phyloP scores from a whole-genome alignment of 2,888 invertebrate genomes.

The Gastracanthus pulcherrimus region DNA sequence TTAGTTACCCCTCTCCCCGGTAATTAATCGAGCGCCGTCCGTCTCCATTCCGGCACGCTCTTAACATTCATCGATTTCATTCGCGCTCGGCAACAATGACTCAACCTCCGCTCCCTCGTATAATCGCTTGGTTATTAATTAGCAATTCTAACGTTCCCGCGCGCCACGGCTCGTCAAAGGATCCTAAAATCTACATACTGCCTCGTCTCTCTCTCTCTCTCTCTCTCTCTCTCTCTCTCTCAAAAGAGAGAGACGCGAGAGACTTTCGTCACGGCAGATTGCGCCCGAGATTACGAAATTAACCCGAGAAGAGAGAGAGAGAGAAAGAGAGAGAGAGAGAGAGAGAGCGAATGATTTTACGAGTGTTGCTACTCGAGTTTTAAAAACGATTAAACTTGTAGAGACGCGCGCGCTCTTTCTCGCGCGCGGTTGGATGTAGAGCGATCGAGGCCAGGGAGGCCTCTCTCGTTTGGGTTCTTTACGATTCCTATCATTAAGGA shows the following conservation, averaged over 20 bases:
- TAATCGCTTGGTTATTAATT: constrained; percentile 44
- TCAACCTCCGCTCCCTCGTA: neutral
- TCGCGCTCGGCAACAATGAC: neutral
- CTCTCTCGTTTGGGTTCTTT: too few relatives aligned
- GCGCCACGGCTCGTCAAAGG: neutral
- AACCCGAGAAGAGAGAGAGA: too few relatives aligned
- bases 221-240: too few relatives aligned
- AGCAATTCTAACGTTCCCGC: constrained; percentile 36
- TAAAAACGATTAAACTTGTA: constrained; percentile 37
- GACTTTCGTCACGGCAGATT: neutral
- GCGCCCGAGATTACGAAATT: constrained; percentile 25
- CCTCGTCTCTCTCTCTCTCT: too few relatives aligned
- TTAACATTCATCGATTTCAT: constrained; percentile 35
- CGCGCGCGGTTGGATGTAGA: neutral
- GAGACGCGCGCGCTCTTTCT: neutral
- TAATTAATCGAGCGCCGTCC: neutral
- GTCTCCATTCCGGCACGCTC: neutral
- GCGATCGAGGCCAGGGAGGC: too few relatives aligned
- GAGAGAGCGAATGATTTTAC: constrained; percentile 2
- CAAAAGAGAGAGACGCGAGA: too few relatives aligned
- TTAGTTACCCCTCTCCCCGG: neutral
- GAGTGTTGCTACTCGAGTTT: neutral
- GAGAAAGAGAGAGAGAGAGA: too few relatives aligned
- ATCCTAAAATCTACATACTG: constrained; percentile 14
- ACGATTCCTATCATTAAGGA: constrained; percentile 1